Base-by-base conservation (phyloP, 2,888 invertebrate genomes). In the Strigamia crassipes region DNA sequence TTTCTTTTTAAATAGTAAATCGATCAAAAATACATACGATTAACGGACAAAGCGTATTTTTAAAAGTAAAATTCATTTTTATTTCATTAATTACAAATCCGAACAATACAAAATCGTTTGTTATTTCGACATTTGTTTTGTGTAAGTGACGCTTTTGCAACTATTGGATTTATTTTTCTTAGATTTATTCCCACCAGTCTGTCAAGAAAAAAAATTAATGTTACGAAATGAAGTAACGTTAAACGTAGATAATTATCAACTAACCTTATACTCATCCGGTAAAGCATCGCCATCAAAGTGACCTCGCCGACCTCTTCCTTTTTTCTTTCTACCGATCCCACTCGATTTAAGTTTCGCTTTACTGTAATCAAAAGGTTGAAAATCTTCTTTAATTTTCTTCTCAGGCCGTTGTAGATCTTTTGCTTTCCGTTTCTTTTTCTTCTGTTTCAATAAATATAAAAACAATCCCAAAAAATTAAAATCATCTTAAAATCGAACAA, bases 351-450 rank as follows among this genome's bases (percentile, higher is more conserved):
- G 12, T 12, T 61, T 23, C 8, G 2, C 61, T 61, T 21, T 61
- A 21, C 61, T 61, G 23, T 61, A 61, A 61, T 61, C 61, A 21
- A 61, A 61, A 18, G 61, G 61, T 21, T 61, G 61, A 8, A 61
- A 61, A 61, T 61, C 61, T 4, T 18, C 21, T 21, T 61, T 61
- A 0, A 61, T 61, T 61, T 61, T 61, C 21, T 61, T 61, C 23
- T 18, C 6, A 10, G 18, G 21, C 6, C 9, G 10, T 61, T 61
- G 61, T 61, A 61, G 21, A 34, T 31, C 78, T 31, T 78, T 78
- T 78, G 38, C 38, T 78, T 78, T 31, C 31, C 78, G 13, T 78
- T 31, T 78, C 38, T 78, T 78, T 34, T 38, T 31, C 13, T n/a
- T 38, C 78, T 78, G 21, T 18, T 15, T 6, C 6, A 61, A 61